Evolutionary conservation across 2,888 invertebrate species (phyloP).

Genomic region (Diadegma fenestrale): DNA sequence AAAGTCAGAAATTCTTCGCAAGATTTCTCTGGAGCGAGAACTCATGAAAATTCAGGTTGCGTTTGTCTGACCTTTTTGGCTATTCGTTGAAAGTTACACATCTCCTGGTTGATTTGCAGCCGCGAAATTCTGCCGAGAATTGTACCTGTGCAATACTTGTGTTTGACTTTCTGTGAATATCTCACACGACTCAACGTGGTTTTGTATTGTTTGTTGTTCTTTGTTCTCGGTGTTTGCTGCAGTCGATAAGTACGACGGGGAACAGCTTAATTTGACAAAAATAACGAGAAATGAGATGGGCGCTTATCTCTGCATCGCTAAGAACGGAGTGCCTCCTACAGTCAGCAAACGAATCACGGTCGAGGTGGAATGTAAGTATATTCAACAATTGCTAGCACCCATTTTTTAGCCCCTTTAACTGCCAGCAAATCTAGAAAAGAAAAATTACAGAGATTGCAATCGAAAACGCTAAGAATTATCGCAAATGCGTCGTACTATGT

Average conservation of each 20-base stretch:
- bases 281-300: slow-evolving; percentile 96
- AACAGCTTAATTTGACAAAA: slow-evolving; percentile 93
- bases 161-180: slow-evolving; percentile 21
- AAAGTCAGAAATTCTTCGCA: slow-evolving; percentile 7
- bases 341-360: slow-evolving; percentile 96
- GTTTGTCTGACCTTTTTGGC: slow-evolving; percentile 20
- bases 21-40: slow-evolving; percentile 6
- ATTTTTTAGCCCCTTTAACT: too few relatives aligned
- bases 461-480: too few relatives aligned
- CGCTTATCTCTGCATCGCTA: slow-evolving; percentile 93
- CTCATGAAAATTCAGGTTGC: slow-evolving; percentile 27
- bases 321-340: slow-evolving; percentile 95
- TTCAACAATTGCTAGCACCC: too few relatives aligned
- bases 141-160: neutral
- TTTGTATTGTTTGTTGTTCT: neutral
- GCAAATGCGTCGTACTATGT: too few relatives aligned
- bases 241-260: slow-evolving; percentile 94
- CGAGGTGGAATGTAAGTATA: slow-evolving; percentile 94
- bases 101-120: slow-evolving; percentile 6
- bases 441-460: too few relatives aligned
- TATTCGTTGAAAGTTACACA: slow-evolving; percentile 27
- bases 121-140: slow-evolving; percentile 10
- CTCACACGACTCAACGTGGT: neutral
- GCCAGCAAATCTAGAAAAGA: too few relatives aligned
- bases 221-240: slow-evolving; percentile 82